Conservation (phyloP, 1,140 invertebrate species). For the Diploscapter pachys region DNA sequence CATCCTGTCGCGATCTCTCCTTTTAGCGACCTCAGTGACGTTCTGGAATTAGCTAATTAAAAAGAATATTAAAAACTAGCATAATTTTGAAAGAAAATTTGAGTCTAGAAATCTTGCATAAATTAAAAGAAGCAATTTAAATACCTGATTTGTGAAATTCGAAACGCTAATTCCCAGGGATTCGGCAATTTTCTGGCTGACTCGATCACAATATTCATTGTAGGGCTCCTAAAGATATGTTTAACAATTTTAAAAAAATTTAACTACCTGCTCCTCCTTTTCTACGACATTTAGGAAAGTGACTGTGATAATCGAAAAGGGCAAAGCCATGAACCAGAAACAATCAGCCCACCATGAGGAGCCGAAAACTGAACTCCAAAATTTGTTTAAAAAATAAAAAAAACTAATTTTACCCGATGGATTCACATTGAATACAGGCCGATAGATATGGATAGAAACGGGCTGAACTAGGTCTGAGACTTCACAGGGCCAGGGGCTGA, state of each 20-base stretch:
- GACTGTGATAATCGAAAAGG: constrained; percentile 67
- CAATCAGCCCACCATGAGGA: constrained; percentile 68
- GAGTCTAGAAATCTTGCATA: too few relatives aligned
- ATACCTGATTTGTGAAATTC: constrained; percentile 35
- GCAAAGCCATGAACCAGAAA: constrained; percentile 70
- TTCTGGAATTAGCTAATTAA: constrained; percentile 22
- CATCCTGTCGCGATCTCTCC: not conserved
- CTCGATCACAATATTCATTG: constrained; percentile 33
- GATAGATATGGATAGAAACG: constrained; percentile 53
- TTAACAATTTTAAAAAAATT: not conserved
- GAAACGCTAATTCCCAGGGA: constrained; percentile 22
- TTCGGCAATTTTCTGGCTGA: constrained; percentile 21
- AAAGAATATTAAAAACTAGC: not conserved
- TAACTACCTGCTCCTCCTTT: constrained; percentile 5
- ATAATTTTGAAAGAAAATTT: not conserved
- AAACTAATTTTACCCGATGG: too few relatives aligned
- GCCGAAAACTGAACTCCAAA: constrained; percentile 62
- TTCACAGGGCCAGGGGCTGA: constrained; percentile 57
- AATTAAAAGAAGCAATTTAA: too few relatives aligned
- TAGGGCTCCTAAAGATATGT: constrained; percentile 26
- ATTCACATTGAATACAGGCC: not conserved
- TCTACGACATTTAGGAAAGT: constrained; percentile 61
- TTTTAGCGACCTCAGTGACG: constrained; percentile 1
- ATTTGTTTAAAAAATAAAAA: constrained; percentile 17
- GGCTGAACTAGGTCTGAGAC: constrained; percentile 56